Evolutionary conservation across 1,140 invertebrate species (phyloP).

Genomic region (Macrobrachium rosenbergii): DNA sequence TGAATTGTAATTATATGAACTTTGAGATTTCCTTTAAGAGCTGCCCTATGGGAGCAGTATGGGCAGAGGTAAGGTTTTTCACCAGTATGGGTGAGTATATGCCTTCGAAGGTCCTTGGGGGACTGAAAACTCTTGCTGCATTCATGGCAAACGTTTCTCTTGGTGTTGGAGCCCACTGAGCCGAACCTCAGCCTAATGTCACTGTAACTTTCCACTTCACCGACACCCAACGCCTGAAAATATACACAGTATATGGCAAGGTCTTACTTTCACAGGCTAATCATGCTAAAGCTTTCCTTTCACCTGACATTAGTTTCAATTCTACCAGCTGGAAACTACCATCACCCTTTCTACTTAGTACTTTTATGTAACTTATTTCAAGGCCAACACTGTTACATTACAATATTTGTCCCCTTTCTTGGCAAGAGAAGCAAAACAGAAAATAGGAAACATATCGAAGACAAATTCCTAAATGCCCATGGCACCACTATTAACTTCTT

Average conservation of each 20-base stretch:
- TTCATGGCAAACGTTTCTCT: slow-evolving; percentile 55
- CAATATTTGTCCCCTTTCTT: not conserved
- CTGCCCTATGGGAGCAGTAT: slow-evolving; percentile 61
- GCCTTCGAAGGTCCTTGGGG: slow-evolving; percentile 64
- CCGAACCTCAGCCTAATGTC: slow-evolving; percentile 59
- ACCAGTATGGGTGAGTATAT: slow-evolving; percentile 62
- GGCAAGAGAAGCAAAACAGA: not conserved
- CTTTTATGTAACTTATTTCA: slow-evolving; percentile 5
- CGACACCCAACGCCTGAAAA: slow-evolving; percentile 61
- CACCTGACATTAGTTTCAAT: slow-evolving; percentile 33
- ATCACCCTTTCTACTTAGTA: slow-evolving; percentile 15
- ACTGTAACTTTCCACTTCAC: slow-evolving; percentile 62
- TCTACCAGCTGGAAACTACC: slow-evolving; percentile 33
- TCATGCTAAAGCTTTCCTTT: slow-evolving; percentile 7
- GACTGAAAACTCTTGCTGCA: slow-evolving; percentile 65
- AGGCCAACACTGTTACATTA: not conserved
- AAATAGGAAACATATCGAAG: not conserved
- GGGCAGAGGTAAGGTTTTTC: slow-evolving; percentile 61
- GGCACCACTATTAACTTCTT: slow-evolving; percentile 14
- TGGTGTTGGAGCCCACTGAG: slow-evolving; percentile 57
- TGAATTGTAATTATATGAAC: slow-evolving; percentile 64
- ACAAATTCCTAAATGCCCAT: slow-evolving; percentile 13
- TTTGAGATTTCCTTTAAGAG: slow-evolving; percentile 65
- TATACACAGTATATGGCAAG: slow-evolving; percentile 47
- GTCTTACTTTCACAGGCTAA: slow-evolving; percentile 56